phyloP scores from a whole-genome alignment of 2,888 invertebrate species.

The Hirtodrosophila histrioides region DNA sequence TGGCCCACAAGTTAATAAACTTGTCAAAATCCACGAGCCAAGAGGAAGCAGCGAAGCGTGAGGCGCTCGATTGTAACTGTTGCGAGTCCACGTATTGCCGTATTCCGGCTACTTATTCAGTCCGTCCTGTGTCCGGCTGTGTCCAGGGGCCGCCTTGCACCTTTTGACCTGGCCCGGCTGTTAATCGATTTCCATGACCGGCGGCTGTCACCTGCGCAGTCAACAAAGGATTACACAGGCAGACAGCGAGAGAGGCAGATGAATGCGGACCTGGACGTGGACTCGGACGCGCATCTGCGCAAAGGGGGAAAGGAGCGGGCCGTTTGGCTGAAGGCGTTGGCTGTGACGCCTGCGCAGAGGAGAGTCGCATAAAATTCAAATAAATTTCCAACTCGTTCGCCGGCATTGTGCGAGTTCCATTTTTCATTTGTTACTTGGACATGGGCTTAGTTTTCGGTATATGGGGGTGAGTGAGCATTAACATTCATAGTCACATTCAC shows the following conservation, averaged over 20 bases:
- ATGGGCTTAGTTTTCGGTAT: conserved; percentile 46
- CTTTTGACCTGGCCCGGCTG: conserved; percentile 44
- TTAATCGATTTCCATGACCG: conserved; percentile 70
- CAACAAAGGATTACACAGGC: conserved; percentile 72
- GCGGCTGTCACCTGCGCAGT: conserved; percentile 72
- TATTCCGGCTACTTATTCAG: conserved; percentile 18
- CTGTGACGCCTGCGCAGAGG: conserved; percentile 59
- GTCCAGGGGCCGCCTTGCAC: conserved; percentile 32
- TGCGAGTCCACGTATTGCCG: conserved; percentile 5
- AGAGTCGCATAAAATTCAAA: conserved; percentile 80
- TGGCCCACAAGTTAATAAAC: conserved; percentile 71
- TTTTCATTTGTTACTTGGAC: conserved; percentile 66
- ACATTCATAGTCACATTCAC: conserved; percentile 34
- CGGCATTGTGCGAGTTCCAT: conserved; percentile 69
- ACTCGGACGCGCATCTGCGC: conserved; percentile 52
- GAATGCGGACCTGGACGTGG: conserved; percentile 22
- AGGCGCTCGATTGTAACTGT: conserved; percentile 30
- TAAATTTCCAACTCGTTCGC: conserved; percentile 80
- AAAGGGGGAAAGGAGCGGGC: conserved; percentile 32
- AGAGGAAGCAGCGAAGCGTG: conserved; percentile 44
- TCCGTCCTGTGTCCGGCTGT: conserved; percentile 5
- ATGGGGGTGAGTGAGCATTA: conserved; percentile 55
- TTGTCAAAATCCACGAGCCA: conserved; percentile 59
- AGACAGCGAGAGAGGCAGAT: background rate
- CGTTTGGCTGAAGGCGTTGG: conserved; percentile 48